Evolutionary conservation across 2,797 vertebrate genomes (phyloP).

Genomic region (Channa striata): DNA sequence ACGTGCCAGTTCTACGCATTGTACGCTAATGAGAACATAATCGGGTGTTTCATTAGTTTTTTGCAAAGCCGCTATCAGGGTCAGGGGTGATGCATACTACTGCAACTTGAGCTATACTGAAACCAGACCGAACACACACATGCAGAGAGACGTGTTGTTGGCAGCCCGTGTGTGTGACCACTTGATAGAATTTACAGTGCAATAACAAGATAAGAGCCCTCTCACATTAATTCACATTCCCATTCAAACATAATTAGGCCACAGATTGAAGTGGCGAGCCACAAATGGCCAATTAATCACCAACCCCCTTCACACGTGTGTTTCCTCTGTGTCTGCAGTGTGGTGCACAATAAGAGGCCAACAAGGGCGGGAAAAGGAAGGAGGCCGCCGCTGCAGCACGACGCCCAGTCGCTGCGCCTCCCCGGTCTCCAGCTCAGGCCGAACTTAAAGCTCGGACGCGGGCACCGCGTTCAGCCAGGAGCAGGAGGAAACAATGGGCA

Average conservation of each 20-base stretch:
- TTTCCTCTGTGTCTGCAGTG: constrained; percentile 21
- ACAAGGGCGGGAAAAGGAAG: neutral
- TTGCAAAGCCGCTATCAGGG: too few relatives aligned
- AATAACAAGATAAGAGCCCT: constrained; percentile 56
- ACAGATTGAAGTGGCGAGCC: constrained; percentile 21
- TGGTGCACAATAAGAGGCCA: constrained; percentile 26
- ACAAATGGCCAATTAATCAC: constrained; percentile 58
- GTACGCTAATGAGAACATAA: constrained; percentile 5
- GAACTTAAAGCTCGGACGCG: constrained; percentile 19
- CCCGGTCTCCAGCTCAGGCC: constrained; percentile 27
- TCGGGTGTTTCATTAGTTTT: constrained; percentile 18
- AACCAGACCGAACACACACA: constrained; percentile 4
- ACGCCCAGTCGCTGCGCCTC: constrained; percentile 29
- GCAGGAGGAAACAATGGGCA: constrained; percentile 18
- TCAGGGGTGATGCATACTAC: neutral
- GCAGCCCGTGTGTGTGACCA: constrained; percentile 46
- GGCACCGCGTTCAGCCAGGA: constrained; percentile 1
- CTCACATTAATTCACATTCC: constrained; percentile 64
- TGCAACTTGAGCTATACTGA: neutral
- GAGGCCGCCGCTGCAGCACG: neutral
- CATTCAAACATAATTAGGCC: constrained; percentile 60
- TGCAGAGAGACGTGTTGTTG: neutral
- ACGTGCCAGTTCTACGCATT: neutral
- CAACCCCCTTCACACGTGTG: constrained; percentile 2
- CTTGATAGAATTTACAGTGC: constrained; percentile 52